Evolutionary conservation across 2,797 vertebrate species (phyloP).

Genomic region (Pitangus sulphuratus): DNA sequence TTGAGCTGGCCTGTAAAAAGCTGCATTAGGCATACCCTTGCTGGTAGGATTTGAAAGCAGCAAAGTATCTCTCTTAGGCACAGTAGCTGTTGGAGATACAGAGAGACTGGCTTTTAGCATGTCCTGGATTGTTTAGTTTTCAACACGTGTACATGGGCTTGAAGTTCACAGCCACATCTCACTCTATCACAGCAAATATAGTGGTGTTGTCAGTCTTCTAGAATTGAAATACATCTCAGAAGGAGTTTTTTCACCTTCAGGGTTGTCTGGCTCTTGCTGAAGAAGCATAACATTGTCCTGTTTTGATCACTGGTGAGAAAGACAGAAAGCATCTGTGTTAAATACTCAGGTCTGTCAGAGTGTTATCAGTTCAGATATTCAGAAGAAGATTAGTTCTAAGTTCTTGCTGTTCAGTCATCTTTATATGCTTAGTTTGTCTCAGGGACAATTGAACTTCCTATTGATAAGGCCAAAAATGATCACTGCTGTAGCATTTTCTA

Average conservation of each 20-base stretch:
- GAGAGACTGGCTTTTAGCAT: not conserved
- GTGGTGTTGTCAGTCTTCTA: not conserved
- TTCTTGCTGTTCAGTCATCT: not conserved
- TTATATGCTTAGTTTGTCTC: not conserved
- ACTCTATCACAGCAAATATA: not conserved
- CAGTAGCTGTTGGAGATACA: not conserved
- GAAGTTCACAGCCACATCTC: not conserved
- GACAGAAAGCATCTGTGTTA: not conserved
- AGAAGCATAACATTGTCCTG: not conserved
- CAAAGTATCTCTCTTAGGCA: not conserved
- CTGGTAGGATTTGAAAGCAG: not conserved
- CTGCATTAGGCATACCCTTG: not conserved
- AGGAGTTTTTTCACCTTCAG: not conserved
- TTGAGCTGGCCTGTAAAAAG: not conserved
- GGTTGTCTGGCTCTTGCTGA: not conserved
- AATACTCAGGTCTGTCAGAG: not conserved
- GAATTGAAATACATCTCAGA: not conserved
- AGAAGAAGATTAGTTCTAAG: not conserved
- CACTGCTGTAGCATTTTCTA: constrained; percentile 7
- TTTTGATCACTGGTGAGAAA: not conserved
- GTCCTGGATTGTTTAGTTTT: not conserved
- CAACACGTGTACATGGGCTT: not conserved
- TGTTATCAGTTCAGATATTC: not conserved
- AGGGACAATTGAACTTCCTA: not conserved
- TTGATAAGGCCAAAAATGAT: constrained; percentile 14